A percentile compares a stretch with the other conserved stretches of the same genome.
These are phyloP conservation scores for Magallana gigas DNA, from an alignment of 1,140 invertebrate genomes.

Conservation along the genomic window DNA sequence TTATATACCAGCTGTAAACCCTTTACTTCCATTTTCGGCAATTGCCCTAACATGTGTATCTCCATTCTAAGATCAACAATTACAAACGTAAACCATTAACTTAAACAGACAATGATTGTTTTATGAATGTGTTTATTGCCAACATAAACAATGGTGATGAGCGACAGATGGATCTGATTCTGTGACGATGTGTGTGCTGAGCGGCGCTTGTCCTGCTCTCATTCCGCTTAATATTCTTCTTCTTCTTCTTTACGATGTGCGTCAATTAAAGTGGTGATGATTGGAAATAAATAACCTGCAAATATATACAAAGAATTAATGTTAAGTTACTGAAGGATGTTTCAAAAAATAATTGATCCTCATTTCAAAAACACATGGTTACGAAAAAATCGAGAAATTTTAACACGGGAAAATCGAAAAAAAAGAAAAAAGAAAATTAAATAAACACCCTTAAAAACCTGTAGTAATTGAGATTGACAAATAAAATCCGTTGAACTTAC, in stretches of 20 bases:
- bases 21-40: no score
- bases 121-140: slow-evolving; percentile 6
- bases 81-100: background rate
- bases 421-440: no score
- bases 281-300: background rate
- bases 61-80: no score
- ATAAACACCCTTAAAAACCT: no score
- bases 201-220: background rate
- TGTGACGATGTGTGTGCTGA: background rate
- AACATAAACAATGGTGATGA: slow-evolving; percentile 7
- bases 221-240: background rate
- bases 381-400: no score
- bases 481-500: background rate
- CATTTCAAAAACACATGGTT: no score
- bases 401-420: no score
- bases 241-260: background rate
- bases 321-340: no score
- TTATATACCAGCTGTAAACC: no score
- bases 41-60: no score
- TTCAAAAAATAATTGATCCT: no score
- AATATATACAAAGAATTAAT: background rate
- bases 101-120: background rate
- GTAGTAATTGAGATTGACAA: no score
- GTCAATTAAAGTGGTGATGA: slow-evolving; percentile 11
- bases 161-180: background rate